These are phyloP conservation scores for Periophthalmodon schlosseri DNA, from an alignment of 2,113 vertebrate genomes.

Conservation along the genomic window DNA sequence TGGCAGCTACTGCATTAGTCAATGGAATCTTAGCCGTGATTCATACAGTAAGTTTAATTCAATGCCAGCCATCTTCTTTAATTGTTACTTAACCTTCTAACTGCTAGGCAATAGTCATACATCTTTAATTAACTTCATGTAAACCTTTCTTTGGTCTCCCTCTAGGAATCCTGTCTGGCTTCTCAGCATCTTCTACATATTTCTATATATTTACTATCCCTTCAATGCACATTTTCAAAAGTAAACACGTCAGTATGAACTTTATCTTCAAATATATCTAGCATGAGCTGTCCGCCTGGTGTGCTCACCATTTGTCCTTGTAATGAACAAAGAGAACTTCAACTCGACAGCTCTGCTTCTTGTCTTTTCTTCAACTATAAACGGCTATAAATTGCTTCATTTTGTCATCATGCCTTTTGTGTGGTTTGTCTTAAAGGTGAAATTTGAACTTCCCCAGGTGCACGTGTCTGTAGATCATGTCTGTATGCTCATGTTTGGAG, in stretches of 20 bases:
- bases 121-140: not conserved
- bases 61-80: not conserved
- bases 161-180: not conserved
- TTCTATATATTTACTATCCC: too few relatives aligned
- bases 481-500: slow-evolving; percentile 14
- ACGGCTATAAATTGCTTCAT: not conserved
- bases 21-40: not conserved
- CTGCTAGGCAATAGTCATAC: not conserved
- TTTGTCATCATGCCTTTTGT: not conserved
- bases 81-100: not conserved
- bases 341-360: not conserved
- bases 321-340: not conserved
- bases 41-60: not conserved
- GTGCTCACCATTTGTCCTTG: not conserved
- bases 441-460: slow-evolving; percentile 48
- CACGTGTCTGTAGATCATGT: slow-evolving; percentile 7
- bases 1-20: not conserved
- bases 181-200: too few relatives aligned
- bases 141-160: not conserved
- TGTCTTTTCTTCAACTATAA: not conserved
- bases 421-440: slow-evolving; percentile 3
- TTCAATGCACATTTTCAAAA: too few relatives aligned
- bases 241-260: too few relatives aligned
- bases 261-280: too few relatives aligned
- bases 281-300: too few relatives aligned